phyloP scores from a whole-genome alignment of 1,140 invertebrate species.

The Ceratitis capitata region DNA sequence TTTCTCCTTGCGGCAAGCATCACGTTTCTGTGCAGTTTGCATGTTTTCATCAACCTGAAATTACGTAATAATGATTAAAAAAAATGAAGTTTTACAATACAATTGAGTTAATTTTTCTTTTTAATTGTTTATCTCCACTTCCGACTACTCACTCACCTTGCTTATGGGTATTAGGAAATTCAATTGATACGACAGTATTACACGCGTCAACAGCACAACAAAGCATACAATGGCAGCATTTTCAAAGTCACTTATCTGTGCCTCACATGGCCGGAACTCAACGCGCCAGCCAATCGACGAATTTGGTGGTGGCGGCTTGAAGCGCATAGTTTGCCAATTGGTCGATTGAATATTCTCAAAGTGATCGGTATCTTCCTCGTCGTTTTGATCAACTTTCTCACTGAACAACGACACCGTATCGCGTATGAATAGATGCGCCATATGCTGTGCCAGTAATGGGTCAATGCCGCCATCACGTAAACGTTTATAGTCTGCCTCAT shows the following conservation, averaged over 20 bases:
- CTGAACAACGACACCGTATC: conserved; percentile 96
- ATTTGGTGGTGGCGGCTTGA: conserved; percentile 96
- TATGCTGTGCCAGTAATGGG: conserved; percentile 89
- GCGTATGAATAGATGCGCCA: conserved; percentile 98
- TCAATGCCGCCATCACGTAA: conserved; percentile 90
- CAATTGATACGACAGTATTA: conserved; percentile 95
- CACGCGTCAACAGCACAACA: conserved; percentile 94
- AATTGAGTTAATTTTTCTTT: not conserved
- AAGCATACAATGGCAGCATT: conserved; percentile 99
- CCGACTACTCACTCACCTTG: conserved; percentile 70
- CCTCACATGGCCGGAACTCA: conserved; percentile 98
- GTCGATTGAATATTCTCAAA: conserved; percentile 99
- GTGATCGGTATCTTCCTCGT: conserved; percentile 94
- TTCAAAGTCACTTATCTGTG: conserved; percentile 99
- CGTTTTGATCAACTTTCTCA: conserved; percentile 96
- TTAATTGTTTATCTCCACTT: not conserved
- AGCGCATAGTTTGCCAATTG: conserved; percentile 99
- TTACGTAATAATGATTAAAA: too few relatives aligned
- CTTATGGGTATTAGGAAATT: conserved; percentile 98
- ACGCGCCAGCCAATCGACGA: conserved; percentile 98
- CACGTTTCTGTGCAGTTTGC: conserved; percentile 89
- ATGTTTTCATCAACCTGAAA: conserved; percentile 97
- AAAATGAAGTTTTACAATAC: not conserved
- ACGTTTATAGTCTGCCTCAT: conserved; percentile 80
- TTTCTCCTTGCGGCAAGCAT: conserved; percentile 83